A percentile compares a stretch with the other conserved stretches of the same genome.
Evolutionary conservation across 2,888 invertebrate genomes (phyloP).

Genomic region (Cremastinae sp.): DNA sequence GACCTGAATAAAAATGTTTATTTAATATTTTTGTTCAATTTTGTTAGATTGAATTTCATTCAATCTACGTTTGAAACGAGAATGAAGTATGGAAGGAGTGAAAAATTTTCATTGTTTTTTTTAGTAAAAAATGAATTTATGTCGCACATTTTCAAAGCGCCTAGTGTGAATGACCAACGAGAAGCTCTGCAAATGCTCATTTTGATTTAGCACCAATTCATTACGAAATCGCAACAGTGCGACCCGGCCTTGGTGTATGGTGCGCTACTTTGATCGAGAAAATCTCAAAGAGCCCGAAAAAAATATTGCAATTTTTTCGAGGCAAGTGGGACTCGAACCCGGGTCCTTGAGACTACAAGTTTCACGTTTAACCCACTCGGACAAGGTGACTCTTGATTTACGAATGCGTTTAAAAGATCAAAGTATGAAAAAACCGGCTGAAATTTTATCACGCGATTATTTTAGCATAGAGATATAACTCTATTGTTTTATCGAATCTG

Average conservation of each 20-base stretch:
- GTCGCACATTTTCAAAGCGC: slow-evolving; percentile 70
- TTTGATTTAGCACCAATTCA: slow-evolving; percentile 68
- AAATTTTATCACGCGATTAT: neutral
- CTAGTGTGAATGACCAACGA: slow-evolving; percentile 45
- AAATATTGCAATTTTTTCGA: slow-evolving; percentile 24
- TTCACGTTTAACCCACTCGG: slow-evolving; percentile 2
- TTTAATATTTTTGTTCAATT: no score
- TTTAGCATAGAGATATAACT: neutral
- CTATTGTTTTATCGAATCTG: slow-evolving; percentile 20
- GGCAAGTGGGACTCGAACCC: slow-evolving; percentile 45
- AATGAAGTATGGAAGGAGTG: slow-evolving; percentile 5
- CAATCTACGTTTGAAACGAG: neutral
- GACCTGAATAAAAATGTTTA: slow-evolving; percentile 69
- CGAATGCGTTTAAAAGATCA: neutral
- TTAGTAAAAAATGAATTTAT: slow-evolving; percentile 44
- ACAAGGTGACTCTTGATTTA: slow-evolving; percentile 11
- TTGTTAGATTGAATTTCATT: neutral
- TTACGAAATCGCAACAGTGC: slow-evolving; percentile 68
- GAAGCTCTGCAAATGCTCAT: slow-evolving; percentile 67
- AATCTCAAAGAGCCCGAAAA: slow-evolving; percentile 24
- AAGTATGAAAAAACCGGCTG: neutral
- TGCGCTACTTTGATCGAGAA: slow-evolving; percentile 35
- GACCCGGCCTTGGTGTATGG: slow-evolving; percentile 66
- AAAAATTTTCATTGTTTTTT: slow-evolving; percentile 7
- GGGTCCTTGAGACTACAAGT: slow-evolving; percentile 5